Evolutionary conservation across 1,140 invertebrate genomes (phyloP).

Genomic region (Nasonia vitripennis): DNA sequence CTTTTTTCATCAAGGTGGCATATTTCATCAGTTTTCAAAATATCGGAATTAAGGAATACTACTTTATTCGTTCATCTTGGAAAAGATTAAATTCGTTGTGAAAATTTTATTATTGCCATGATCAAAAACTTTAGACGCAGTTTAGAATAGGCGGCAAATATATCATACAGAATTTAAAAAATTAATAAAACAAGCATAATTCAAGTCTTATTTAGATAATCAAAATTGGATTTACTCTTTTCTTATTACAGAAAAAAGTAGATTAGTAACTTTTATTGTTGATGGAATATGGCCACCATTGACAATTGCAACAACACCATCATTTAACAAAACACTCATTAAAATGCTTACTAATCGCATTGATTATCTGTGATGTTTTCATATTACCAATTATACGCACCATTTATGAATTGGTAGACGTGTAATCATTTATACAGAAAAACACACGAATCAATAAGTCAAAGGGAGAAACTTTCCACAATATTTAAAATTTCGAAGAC

Average conservation of each 20-base stretch:
- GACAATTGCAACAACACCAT: conserved; percentile 28
- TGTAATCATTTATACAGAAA: conserved; percentile 24
- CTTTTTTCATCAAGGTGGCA: conserved; percentile 40
- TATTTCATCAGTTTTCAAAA: conserved; percentile 36
- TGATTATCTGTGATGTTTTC: conserved; percentile 21
- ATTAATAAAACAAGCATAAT: neutral
- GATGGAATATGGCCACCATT: conserved; percentile 44
- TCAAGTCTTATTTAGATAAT: neutral
- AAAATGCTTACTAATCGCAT: conserved; percentile 24
- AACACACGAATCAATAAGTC: conserved; percentile 45
- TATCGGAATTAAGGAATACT: neutral
- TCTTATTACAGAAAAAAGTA: conserved; percentile 11
- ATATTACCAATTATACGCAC: conserved; percentile 27
- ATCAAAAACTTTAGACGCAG: neutral
- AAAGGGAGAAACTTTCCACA: conserved; percentile 18
- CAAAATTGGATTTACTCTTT: neutral
- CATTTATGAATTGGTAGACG: conserved; percentile 17
- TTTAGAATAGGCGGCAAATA: conserved; percentile 6
- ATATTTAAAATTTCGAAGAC: conserved; percentile 18
- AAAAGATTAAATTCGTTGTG: conserved; percentile 28
- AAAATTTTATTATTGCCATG: conserved; percentile 31
- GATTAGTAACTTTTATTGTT: conserved; percentile 27
- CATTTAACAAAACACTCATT: conserved; percentile 39
- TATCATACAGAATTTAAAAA: neutral
- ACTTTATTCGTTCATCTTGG: conserved; percentile 3